Conservation (phyloP, 1,140 invertebrate genomes). For the Hormaphis cornu region DNA sequence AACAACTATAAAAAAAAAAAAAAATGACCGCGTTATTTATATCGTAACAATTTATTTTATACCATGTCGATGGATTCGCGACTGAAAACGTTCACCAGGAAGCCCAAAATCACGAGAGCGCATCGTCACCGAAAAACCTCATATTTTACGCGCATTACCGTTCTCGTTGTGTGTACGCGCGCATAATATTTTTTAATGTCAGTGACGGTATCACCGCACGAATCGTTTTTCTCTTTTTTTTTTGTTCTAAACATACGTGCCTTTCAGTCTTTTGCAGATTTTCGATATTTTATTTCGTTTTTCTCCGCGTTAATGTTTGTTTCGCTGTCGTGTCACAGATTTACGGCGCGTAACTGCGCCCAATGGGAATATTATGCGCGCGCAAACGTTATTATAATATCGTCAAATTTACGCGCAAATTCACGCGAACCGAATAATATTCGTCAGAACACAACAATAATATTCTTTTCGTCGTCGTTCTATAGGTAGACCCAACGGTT, state of each 20-base stretch:
- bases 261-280: not conserved
- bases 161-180: too few species aligned
- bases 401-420: slow-evolving; percentile 19
- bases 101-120: too few species aligned
- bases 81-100: too few species aligned
- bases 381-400: slow-evolving; percentile 1
- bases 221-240: not conserved
- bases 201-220: not conserved
- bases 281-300: slow-evolving; percentile 12
- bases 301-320: not conserved
- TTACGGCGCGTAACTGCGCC: slow-evolving; percentile 26
- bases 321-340: slow-evolving; percentile 20
- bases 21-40: too few species aligned
- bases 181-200: slow-evolving; percentile 6
- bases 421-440: too few species aligned
- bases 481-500: too few species aligned
- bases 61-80: too few species aligned
- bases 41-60: too few species aligned
- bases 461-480: not conserved
- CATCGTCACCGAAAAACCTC: too few species aligned
- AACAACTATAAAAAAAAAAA: too few species aligned
- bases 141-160: too few species aligned
- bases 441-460: too few species aligned
- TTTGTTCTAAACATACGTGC: not conserved
- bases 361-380: slow-evolving; percentile 30